Evolutionary conservation across 2,113 vertebrate species (phyloP), one percentile per base, ranked within the genome.

Genomic region (Callorhinus ursinus): DNA sequence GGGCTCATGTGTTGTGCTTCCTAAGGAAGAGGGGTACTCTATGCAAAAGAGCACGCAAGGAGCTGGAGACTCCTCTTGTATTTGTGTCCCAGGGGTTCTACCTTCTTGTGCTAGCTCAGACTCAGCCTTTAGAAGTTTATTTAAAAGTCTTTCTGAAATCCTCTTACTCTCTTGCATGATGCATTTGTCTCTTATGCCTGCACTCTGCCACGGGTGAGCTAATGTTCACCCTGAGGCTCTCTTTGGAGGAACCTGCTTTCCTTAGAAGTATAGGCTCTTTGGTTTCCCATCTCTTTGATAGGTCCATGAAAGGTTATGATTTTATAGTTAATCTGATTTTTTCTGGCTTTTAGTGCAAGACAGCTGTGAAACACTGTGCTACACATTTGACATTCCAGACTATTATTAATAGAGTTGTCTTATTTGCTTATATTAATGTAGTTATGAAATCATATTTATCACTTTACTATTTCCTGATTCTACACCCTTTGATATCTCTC

Each of bases 11-110:
- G 24, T 63, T 93, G 74, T 49, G 36, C 1, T 84, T 31, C 31
- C 65, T 82, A 36, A 19, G 3, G 63, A 5, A 42, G 9, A 79
- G 16, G 7, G 86, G 3, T 67, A 28, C 26, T 65, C 14, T 2
- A 1, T 19, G 71, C 11, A 31, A 76, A 16, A 46, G 31, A 55
- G 3, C 5, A 14, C 12, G 22, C 16, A 67, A 26, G 1, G 65
- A 1, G 9, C 5, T 39, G 24, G 8, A 80, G 2, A 31, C 15
- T 12, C 14, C 8, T 7, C 13, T 7, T 7, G 0, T 19, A 10
- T 21, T 53, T 77, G 39, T 16, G 13, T 39, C 19, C 72, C 28
- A 57, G 31, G 24, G 19, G 3, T 22, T 51, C 74, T 42, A 0
- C 46, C 11, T 19, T 65, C 46, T 36, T 21, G 1, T 4, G 24